Evolutionary conservation across 2,888 invertebrate species (phyloP).

Genomic region (Ormia ochracea): DNA sequence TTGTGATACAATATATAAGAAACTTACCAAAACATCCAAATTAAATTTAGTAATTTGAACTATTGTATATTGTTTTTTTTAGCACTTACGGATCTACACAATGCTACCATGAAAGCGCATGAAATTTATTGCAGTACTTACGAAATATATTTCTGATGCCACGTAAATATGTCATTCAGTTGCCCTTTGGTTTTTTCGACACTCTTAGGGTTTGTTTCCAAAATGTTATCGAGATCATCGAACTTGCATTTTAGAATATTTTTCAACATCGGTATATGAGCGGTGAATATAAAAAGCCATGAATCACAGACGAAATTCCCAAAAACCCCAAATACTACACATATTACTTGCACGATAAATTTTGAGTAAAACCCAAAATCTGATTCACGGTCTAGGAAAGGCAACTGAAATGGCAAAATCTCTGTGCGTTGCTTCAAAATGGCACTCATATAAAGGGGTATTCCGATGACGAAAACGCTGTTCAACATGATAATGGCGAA

Average conservation of each 20-base stretch:
- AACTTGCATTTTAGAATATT: conserved; percentile 49
- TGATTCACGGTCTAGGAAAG: not conserved
- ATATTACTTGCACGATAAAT: not conserved
- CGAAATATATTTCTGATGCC: conserved; percentile 46
- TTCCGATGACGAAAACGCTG: not conserved
- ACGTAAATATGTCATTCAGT: conserved; percentile 33
- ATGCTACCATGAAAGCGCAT: too few species aligned
- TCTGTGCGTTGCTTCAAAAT: not conserved
- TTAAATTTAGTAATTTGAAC: too few species aligned
- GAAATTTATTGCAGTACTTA: conserved; percentile 4
- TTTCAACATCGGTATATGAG: conserved; percentile 36
- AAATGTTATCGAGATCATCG: conserved; percentile 21
- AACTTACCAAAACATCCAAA: too few species aligned
- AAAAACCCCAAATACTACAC: conserved; percentile 1
- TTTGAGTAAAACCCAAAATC: conserved; percentile 28
- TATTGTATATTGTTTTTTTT: too few species aligned
- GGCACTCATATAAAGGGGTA: not conserved
- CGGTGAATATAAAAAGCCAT: conserved; percentile 7
- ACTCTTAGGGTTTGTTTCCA: not conserved
- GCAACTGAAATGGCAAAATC: not conserved
- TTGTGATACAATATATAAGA: too few species aligned
- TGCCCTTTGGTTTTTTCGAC: not conserved
- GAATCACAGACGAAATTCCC: conserved; percentile 35
- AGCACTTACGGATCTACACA: too few species aligned
- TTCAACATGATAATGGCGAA: not conserved